These are phyloP conservation scores for Drosophila parvula DNA, from an alignment of 1,140 invertebrate genomes.

Conservation along the genomic window DNA sequence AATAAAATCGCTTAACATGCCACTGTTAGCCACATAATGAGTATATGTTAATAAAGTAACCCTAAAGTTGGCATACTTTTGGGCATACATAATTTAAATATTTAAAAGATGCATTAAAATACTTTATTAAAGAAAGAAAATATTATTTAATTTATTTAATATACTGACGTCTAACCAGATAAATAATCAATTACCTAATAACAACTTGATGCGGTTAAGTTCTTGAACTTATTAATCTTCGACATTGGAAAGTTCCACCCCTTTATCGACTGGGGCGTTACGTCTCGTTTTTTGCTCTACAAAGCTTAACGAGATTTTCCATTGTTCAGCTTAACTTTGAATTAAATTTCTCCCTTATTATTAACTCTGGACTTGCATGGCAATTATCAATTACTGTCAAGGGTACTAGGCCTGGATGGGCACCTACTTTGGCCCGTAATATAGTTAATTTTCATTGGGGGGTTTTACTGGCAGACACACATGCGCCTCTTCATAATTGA, in stretches of 20 bases:
- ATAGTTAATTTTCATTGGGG: slow-evolving; percentile 13
- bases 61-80: slow-evolving; percentile 25
- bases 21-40: slow-evolving; percentile 19
- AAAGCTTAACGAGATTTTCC: slow-evolving; percentile 24
- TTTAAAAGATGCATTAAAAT: neutral
- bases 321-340: slow-evolving; percentile 1
- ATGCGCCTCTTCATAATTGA: slow-evolving; percentile 24
- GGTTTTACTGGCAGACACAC: slow-evolving; percentile 9
- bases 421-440: neutral
- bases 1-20: too few species aligned
- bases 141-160: neutral
- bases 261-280: slow-evolving; percentile 14
- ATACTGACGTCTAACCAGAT: neutral
- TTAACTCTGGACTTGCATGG: slow-evolving; percentile 29
- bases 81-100: neutral
- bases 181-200: neutral
- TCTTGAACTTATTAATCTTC: neutral
- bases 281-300: slow-evolving; percentile 2
- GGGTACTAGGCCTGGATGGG: neutral
- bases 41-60: neutral
- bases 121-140: neutral
- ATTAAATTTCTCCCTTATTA: slow-evolving; percentile 16
- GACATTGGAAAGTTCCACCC: neutral
- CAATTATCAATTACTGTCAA: slow-evolving; percentile 38
- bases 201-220: neutral